phyloP scores from a whole-genome alignment of 2,888 invertebrate genomes.

The Agonopterix alstromeriana region DNA sequence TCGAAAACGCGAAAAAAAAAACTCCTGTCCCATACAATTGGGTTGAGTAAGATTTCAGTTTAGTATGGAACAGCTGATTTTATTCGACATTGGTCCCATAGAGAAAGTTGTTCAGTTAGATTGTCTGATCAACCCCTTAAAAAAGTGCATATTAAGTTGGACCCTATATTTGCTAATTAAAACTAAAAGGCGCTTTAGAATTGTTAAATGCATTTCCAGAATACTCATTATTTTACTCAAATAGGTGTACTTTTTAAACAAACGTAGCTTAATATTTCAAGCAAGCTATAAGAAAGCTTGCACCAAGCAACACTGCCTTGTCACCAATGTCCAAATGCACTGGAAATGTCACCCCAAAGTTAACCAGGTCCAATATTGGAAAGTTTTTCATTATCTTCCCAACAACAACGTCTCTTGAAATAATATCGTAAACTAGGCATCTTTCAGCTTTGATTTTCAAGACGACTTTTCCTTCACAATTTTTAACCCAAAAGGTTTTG shows the following conservation, averaged over 20 bases:
- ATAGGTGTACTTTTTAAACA: background rate
- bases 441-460: conserved; percentile 24
- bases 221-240: background rate
- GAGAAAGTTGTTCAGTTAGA: too few relatives aligned
- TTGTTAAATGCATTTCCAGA: background rate
- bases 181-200: too few relatives aligned
- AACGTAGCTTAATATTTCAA: conserved; percentile 17
- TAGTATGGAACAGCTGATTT: too few relatives aligned
- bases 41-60: too few relatives aligned
- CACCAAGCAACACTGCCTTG: conserved; percentile 41
- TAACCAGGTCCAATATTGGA: conserved; percentile 13
- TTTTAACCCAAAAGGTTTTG: conserved; percentile 28
- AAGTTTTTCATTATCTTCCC: conserved; percentile 27
- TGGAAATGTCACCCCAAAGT: conserved; percentile 35
- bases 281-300: conserved; percentile 38
- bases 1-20: too few relatives aligned
- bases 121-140: too few relatives aligned
- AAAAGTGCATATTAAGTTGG: too few relatives aligned
- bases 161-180: too few relatives aligned
- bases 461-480: conserved; percentile 20
- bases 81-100: too few relatives aligned
- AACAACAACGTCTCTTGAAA: conserved; percentile 18
- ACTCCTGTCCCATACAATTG: too few relatives aligned
- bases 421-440: conserved; percentile 22
- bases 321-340: conserved; percentile 25